Percentiles rank a stretch among this genome's conserved stretches.
Evolutionary conservation across 1,140 invertebrate genomes (phyloP).

Genomic region (Drosophila triauraria): DNA sequence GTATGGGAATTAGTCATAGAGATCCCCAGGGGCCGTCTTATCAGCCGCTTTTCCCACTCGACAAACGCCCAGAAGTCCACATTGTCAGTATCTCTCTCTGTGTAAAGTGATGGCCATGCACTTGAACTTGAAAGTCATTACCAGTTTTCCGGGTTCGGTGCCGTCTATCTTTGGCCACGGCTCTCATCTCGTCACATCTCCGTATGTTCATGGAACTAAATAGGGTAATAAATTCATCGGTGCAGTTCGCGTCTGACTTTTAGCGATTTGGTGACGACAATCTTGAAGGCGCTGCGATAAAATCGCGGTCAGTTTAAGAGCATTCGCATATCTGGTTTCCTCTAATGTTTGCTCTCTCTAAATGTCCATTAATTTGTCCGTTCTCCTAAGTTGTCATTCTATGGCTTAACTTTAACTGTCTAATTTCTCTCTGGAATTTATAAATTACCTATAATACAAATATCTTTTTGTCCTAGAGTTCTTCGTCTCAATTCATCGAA

Average conservation of each 20-base stretch:
- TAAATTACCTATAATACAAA: too few relatives aligned
- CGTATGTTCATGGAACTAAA: constrained; percentile 24
- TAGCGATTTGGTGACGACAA: constrained; percentile 25
- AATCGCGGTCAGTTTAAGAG: constrained; percentile 38
- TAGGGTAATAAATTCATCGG: constrained; percentile 37
- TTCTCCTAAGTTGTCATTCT: background rate
- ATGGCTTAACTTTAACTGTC: background rate
- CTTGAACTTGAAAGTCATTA: constrained; percentile 75
- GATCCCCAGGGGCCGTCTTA: constrained; percentile 10
- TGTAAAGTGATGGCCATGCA: constrained; percentile 55
- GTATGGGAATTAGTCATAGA: constrained; percentile 1
- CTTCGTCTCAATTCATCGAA: too few relatives aligned
- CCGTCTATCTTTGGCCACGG: constrained; percentile 23
- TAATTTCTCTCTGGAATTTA: too few relatives aligned
- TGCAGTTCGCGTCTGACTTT: constrained; percentile 4
- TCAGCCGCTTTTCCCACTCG: constrained; percentile 3
- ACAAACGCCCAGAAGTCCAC: background rate
- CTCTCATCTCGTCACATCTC: constrained; percentile 27
- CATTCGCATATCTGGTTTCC: constrained; percentile 18
- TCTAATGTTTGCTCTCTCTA: background rate
- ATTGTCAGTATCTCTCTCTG: constrained; percentile 9
- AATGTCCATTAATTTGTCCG: background rate
- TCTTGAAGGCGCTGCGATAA: constrained; percentile 16
- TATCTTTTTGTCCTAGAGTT: too few relatives aligned
- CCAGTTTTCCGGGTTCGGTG: constrained; percentile 45